Conservation (phyloP, 2,797 vertebrate species). For the Pangasius sanitwongsei region DNA sequence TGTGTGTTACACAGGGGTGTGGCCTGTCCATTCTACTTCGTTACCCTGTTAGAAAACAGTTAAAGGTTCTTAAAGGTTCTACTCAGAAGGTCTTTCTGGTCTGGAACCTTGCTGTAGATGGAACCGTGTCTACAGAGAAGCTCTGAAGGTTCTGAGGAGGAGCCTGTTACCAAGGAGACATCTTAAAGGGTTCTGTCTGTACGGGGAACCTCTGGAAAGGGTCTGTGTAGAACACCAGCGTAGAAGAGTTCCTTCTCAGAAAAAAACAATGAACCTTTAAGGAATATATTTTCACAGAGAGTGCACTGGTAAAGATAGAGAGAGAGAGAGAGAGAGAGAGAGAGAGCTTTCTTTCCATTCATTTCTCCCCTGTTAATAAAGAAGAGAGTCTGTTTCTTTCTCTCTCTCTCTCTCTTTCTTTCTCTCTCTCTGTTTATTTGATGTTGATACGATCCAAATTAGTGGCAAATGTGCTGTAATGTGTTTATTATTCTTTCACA, state of each 20-base stretch:
- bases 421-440: conserved; percentile 4
- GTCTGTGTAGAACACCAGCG: background rate
- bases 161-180: background rate
- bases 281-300: background rate
- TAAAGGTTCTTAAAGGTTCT: background rate
- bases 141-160: background rate
- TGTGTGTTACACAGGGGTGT: background rate
- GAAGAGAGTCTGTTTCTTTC: background rate
- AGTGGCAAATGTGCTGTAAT: conserved; percentile 35
- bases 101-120: background rate
- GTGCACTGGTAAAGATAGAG: background rate
- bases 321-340: background rate
- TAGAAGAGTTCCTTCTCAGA: background rate
- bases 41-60: background rate
- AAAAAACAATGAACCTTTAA: background rate
- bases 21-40: background rate
- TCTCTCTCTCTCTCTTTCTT: background rate
- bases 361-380: background rate
- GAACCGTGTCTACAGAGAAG: background rate
- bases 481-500: conserved; percentile 44
- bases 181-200: background rate
- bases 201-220: background rate
- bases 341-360: too few relatives aligned
- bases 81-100: background rate
- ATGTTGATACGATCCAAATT: conserved; percentile 47